phyloP scores from a whole-genome alignment of 2,113 vertebrate genomes.

The Cynoglossus semilaevis region DNA sequence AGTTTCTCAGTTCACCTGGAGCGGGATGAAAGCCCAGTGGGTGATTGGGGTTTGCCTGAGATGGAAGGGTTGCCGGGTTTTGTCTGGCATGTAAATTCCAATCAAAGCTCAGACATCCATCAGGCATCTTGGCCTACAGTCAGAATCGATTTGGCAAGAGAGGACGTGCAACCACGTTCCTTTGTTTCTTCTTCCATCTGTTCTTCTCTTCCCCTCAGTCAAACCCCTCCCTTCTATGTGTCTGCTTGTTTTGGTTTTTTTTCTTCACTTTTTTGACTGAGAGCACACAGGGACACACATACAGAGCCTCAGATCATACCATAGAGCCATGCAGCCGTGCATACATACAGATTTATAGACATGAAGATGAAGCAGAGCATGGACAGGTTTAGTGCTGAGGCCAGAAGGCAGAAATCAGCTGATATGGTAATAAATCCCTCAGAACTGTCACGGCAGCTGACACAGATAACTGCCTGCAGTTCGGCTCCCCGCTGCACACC shows the following conservation, averaged over 20 bases:
- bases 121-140: slow-evolving; percentile 48
- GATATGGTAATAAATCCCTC: slow-evolving; percentile 11
- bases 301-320: slow-evolving; percentile 7
- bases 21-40: slow-evolving; percentile 49
- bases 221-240: slow-evolving; percentile 25
- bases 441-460: not conserved
- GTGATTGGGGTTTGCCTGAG: slow-evolving; percentile 45
- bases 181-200: slow-evolving; percentile 53
- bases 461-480: not conserved
- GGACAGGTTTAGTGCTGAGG: slow-evolving; percentile 43
- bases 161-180: slow-evolving; percentile 40
- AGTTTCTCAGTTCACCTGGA: slow-evolving; percentile 54
- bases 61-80: slow-evolving; percentile 14
- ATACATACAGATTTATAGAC: slow-evolving; percentile 26
- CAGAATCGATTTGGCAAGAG: slow-evolving; percentile 62
- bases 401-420: slow-evolving; percentile 24
- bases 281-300: slow-evolving; percentile 10
- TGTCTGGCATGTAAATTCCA: slow-evolving; percentile 69
- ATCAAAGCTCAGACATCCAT: slow-evolving; percentile 67
- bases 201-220: slow-evolving; percentile 29
- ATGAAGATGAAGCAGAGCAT: slow-evolving; percentile 53
- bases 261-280: slow-evolving; percentile 21
- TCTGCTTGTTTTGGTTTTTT: slow-evolving; percentile 37
- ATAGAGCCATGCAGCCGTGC: slow-evolving; percentile 10
- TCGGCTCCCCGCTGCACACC: not conserved